Conservation (phyloP, 2,797 vertebrate species). For the Bradypus variegatus region DNA sequence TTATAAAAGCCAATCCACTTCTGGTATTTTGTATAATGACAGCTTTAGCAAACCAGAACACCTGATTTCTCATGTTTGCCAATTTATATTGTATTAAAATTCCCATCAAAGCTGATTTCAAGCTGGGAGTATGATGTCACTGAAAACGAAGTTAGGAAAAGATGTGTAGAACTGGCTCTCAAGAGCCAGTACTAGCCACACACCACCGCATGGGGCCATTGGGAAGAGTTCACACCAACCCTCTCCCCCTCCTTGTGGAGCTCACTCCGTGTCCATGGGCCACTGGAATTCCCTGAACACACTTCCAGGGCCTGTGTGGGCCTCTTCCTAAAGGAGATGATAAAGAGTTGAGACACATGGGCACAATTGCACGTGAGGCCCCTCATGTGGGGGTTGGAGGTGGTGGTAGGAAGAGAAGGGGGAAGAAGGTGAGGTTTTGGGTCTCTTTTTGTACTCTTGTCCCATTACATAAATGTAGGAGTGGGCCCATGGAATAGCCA, state of each 20-base stretch:
- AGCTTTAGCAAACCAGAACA: not conserved
- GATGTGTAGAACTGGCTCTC: not conserved
- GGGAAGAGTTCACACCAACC: not conserved
- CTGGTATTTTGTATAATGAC: no score
- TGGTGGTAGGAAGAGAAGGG: not conserved
- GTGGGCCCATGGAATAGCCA: no score
- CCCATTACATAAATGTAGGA: not conserved
- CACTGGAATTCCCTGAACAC: not conserved
- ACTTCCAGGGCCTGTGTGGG: not conserved
- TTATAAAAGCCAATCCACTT: no score
- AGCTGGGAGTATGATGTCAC: not conserved
- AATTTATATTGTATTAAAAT: not conserved
- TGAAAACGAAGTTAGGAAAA: not conserved
- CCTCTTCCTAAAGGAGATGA: not conserved
- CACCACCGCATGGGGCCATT: accelerated
- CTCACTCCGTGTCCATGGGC: not conserved
- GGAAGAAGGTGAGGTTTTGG: not conserved
- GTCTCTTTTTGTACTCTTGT: not conserved
- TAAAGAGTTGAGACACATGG: not conserved
- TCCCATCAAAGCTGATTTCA: not conserved
- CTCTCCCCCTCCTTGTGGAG: not conserved
- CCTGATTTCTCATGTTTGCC: not conserved
- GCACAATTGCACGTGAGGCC: not conserved
- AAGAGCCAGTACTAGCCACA: not conserved
- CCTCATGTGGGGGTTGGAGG: accelerated